phyloP scores from a whole-genome alignment of 2,113 vertebrate genomes.

The Microcebus tavaratra region DNA sequence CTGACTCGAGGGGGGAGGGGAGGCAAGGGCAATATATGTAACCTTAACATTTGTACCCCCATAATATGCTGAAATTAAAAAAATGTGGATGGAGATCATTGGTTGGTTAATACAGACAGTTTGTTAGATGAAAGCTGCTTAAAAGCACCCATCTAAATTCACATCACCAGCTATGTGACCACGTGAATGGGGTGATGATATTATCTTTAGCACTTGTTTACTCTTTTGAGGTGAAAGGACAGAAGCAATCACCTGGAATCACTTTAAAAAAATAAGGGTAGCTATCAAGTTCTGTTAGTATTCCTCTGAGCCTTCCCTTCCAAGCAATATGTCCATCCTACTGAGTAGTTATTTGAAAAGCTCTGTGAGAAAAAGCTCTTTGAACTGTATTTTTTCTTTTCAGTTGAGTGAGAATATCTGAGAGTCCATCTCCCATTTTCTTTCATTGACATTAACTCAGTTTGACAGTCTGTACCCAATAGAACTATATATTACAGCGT shows the following conservation, averaged over 20 bases:
- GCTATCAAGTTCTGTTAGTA: not conserved
- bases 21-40: no score
- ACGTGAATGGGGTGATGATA: not conserved
- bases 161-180: not conserved
- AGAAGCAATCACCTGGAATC: not conserved
- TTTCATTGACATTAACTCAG: slow-evolving; percentile 69
- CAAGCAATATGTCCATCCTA: not conserved
- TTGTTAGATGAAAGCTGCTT: not conserved
- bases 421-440: slow-evolving; percentile 63
- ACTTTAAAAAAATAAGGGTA: slow-evolving; percentile 30
- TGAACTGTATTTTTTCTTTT: slow-evolving; percentile 63
- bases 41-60: no score
- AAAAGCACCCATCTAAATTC: not conserved
- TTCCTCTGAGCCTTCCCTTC: slow-evolving; percentile 17
- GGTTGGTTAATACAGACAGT: not conserved
- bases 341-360: slow-evolving; percentile 64
- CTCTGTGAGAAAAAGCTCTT: slow-evolving; percentile 55
- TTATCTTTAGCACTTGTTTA: slow-evolving; percentile 13
- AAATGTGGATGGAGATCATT: not conserved
- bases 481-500: slow-evolving; percentile 50
- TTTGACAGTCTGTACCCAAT: slow-evolving; percentile 50
- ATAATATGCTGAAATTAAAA: no score
- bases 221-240: not conserved
- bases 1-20: no score
- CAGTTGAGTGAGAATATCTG: slow-evolving; percentile 57